phyloP scores from a whole-genome alignment of 2,113 vertebrate species.

The Xyliphius kryptos region DNA sequence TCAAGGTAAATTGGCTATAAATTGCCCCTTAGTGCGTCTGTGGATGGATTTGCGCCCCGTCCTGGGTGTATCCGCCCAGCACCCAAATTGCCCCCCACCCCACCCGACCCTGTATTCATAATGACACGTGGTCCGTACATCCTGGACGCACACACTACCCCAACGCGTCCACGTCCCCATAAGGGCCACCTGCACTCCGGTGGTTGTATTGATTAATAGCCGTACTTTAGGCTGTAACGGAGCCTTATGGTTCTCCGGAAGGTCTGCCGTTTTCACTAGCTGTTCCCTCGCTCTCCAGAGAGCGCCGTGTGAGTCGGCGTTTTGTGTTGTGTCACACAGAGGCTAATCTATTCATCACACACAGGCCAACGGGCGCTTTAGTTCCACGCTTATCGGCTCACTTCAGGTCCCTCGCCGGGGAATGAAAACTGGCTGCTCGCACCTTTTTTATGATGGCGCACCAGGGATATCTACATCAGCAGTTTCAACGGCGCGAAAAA shows the following conservation, averaged over 20 bases:
- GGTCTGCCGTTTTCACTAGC: slow-evolving; percentile 51
- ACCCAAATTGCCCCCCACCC: too few species aligned
- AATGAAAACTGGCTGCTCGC: slow-evolving; percentile 52
- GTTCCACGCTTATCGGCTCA: slow-evolving; percentile 55
- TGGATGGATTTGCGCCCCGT: too few species aligned
- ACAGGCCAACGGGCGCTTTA: slow-evolving; percentile 57
- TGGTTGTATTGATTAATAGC: slow-evolving; percentile 62
- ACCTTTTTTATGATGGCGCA: slow-evolving; percentile 55
- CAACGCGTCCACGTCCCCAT: slow-evolving; percentile 50
- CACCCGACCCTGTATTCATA: too few species aligned
- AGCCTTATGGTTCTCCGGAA: slow-evolving; percentile 54
- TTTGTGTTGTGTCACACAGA: slow-evolving; percentile 57
- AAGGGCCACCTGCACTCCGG: slow-evolving; percentile 33
- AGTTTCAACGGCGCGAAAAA: slow-evolving; percentile 22
- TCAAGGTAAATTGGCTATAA: too few species aligned
- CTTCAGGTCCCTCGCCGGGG: slow-evolving; percentile 50
- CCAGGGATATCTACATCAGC: slow-evolving; percentile 37
- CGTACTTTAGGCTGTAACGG: slow-evolving; percentile 50
- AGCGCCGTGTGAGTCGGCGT: slow-evolving; percentile 55
- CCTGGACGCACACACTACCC: too few species aligned
- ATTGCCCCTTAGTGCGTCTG: too few species aligned
- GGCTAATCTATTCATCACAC: slow-evolving; percentile 67
- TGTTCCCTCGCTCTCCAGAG: slow-evolving; percentile 61
- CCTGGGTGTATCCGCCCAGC: too few species aligned
- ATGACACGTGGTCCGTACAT: too few species aligned